Evolutionary conservation across 1,140 invertebrate species (phyloP).

Genomic region (Coptotermes formosanus): DNA sequence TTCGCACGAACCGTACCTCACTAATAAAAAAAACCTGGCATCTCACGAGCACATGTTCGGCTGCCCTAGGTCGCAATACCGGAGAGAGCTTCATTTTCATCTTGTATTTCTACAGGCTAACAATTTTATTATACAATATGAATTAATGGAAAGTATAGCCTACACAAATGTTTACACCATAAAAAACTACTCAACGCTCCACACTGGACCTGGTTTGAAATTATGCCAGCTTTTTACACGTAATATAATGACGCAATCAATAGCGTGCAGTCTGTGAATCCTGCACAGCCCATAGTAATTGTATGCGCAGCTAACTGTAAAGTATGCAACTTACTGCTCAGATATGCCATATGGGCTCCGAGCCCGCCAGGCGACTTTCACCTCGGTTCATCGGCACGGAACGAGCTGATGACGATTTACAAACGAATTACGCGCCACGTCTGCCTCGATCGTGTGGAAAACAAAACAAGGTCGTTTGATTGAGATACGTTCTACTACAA

Average conservation of each 20-base stretch:
- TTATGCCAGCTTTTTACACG: neutral
- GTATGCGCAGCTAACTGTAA: neutral
- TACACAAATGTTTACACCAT: neutral
- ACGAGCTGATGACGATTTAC: no score
- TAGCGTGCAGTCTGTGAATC: neutral
- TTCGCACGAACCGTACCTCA: neutral
- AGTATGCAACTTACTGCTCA: neutral
- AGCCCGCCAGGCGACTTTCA: neutral
- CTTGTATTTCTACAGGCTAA: neutral
- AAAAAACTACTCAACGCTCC: neutral
- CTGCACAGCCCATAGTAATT: neutral
- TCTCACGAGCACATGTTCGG: neutral
- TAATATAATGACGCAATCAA: neutral
- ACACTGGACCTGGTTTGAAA: neutral
- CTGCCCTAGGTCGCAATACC: neutral
- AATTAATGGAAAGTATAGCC: neutral
- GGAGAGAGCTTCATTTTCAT: neutral
- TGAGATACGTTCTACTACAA: no score
- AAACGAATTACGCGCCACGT: no score
- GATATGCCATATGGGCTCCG: neutral
- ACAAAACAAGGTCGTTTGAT: no score
- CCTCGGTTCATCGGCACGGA: neutral
- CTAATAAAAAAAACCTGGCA: neutral
- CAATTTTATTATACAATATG: neutral
- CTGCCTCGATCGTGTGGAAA: no score